Evolutionary conservation across 2,113 vertebrate genomes (phyloP).

Genomic region (Brachypodius melanocephalos): DNA sequence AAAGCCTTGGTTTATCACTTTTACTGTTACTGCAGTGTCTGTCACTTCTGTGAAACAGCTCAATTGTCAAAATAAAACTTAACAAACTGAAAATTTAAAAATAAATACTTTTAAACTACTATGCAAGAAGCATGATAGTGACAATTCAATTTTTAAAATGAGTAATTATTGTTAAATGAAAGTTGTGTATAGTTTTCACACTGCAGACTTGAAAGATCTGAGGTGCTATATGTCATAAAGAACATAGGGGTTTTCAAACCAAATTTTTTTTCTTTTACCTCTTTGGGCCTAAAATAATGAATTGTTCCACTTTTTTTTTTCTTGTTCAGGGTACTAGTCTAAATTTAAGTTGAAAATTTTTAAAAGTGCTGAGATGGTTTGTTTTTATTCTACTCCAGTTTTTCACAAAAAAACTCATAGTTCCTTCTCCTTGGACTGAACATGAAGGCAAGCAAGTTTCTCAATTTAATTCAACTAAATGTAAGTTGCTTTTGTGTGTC

Average conservation of each 20-base stretch:
- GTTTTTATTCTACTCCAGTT: constrained; percentile 77
- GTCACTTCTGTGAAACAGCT: background rate
- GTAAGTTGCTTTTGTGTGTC: constrained; percentile 71
- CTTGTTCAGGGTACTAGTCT: background rate
- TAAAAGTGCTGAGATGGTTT: background rate
- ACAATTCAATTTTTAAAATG: background rate
- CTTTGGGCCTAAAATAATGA: background rate
- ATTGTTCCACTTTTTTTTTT: background rate
- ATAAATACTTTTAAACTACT: background rate
- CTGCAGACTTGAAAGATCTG: background rate
- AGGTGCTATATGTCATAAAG: background rate
- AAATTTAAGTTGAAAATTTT: background rate
- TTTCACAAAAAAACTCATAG: constrained; percentile 92
- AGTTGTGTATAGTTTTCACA: background rate
- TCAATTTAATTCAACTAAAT: constrained; percentile 74
- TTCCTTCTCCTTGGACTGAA: constrained; percentile 93
- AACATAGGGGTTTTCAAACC: background rate
- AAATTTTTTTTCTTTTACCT: background rate
- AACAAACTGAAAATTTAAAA: background rate
- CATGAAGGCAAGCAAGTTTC: constrained; percentile 78
- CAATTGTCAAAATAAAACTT: background rate
- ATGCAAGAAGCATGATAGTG: background rate
- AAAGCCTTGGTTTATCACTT: background rate
- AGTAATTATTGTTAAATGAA: background rate
- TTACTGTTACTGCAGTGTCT: background rate